A percentile compares a stretch with the other conserved stretches of the same genome.
phyloP scores from a whole-genome alignment of 2,113 vertebrate species.

The Cygnus buccinator region DNA sequence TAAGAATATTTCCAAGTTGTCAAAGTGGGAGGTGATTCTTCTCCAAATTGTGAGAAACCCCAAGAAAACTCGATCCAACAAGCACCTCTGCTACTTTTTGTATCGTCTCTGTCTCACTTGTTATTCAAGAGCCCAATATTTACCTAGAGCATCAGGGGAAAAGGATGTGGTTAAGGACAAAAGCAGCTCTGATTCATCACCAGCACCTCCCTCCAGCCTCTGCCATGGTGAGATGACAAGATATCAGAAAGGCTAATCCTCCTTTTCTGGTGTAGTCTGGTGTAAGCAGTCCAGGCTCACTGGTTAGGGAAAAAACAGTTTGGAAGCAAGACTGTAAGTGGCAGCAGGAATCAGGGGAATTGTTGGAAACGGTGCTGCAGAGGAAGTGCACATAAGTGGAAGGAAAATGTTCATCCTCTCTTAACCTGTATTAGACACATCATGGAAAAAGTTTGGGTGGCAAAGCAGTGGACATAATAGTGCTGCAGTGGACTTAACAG shows the following conservation, averaged over 20 bases:
- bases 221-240: not conserved
- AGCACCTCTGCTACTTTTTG: not conserved
- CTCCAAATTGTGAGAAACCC: not conserved
- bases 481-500: not conserved
- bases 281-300: not conserved
- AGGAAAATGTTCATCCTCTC: not conserved
- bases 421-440: fast-evolving
- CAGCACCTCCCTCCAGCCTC: not conserved
- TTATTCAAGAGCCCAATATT: not conserved
- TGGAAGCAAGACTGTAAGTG: not conserved
- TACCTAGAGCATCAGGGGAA: not conserved
- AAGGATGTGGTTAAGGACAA: not conserved
- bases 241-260: not conserved
- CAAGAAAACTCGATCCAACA: not conserved
- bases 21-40: not conserved
- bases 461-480: not conserved
- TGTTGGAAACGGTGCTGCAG: not conserved
- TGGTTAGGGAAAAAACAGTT: not conserved
- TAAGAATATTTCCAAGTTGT: not conserved
- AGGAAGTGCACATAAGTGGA: fast-evolving
- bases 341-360: not conserved
- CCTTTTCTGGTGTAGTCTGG: not conserved
- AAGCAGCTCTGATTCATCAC: not conserved
- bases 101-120: not conserved
- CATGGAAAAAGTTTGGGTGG: not conserved